These are phyloP conservation scores for Hypselothyrea guttata DNA, from an alignment of 2,888 invertebrate species.

Conservation along the genomic window DNA sequence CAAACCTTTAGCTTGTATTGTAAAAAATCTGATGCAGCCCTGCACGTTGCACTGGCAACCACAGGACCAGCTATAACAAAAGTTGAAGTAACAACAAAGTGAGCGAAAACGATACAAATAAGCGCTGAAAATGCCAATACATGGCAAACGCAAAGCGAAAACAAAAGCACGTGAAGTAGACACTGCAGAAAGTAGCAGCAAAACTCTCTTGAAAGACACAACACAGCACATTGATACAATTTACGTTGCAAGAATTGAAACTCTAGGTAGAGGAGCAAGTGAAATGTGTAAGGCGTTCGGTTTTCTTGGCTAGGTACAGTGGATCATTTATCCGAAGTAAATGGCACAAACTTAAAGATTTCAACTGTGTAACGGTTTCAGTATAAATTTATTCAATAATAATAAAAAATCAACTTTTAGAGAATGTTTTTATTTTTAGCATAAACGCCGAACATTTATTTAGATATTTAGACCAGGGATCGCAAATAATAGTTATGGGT, in stretches of 20 bases:
- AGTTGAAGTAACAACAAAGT: slow-evolving; percentile 67
- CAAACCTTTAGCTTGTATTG: slow-evolving; percentile 19
- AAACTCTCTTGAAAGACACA: slow-evolving; percentile 61
- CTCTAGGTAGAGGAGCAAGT: slow-evolving; percentile 28
- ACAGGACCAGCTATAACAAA: slow-evolving; percentile 37
- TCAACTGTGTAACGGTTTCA: too few species aligned
- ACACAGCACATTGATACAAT: slow-evolving; percentile 66
- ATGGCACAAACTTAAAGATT: too few species aligned
- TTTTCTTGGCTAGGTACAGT: too few species aligned
- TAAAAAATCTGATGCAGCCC: slow-evolving; percentile 47
- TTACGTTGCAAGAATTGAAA: slow-evolving; percentile 58
- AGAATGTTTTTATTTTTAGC: too few species aligned
- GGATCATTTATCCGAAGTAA: too few species aligned
- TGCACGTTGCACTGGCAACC: slow-evolving; percentile 50
- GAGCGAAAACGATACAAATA: slow-evolving; percentile 73
- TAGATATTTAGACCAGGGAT: too few species aligned
- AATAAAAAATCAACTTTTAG: too few species aligned
- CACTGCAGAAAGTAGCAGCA: slow-evolving; percentile 44
- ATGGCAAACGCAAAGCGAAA: slow-evolving; percentile 56
- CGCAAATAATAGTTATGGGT: too few species aligned
- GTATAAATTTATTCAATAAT: too few species aligned
- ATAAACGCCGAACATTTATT: too few species aligned
- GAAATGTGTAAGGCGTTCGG: too few species aligned
- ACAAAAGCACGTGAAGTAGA: slow-evolving; percentile 36
- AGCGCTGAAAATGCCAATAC: slow-evolving; percentile 73